Percentiles rank a stretch among this genome's conserved stretches.
Conservation (phyloP, 2,113 vertebrate genomes). For the Xerus inauris region DNA sequence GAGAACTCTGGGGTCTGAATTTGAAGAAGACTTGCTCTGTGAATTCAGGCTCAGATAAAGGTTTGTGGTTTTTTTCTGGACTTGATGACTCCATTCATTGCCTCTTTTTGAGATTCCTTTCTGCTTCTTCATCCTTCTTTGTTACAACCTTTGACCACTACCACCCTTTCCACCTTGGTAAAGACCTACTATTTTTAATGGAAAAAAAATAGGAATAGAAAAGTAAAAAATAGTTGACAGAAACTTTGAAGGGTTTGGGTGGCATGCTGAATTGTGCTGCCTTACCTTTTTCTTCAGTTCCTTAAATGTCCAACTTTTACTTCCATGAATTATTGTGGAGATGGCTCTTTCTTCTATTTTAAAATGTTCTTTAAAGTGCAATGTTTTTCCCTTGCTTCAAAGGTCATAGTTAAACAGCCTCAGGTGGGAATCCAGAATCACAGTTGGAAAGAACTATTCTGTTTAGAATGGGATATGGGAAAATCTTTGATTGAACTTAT, state of each 20-base stretch:
- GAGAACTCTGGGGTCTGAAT: not conserved
- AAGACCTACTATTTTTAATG: not conserved
- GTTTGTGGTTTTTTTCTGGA: not conserved
- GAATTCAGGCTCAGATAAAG: not conserved
- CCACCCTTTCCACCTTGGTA: too few species aligned
- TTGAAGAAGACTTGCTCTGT: not conserved
- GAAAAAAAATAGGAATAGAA: not conserved
- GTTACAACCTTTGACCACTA: not conserved
- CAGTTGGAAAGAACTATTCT: not conserved
- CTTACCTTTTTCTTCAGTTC: not conserved
- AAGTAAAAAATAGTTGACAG: not conserved
- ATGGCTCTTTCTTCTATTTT: not conserved
- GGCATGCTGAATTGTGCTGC: not conserved
- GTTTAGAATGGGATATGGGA: not conserved
- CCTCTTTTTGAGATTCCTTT: not conserved
- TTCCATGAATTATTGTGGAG: not conserved
- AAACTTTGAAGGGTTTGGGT: not conserved
- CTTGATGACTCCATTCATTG: not conserved
- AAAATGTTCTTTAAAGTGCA: not conserved
- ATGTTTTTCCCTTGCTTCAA: not conserved
- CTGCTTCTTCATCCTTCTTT: not conserved
- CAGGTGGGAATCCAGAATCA: not conserved
- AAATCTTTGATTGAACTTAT: not conserved
- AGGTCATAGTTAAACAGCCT: slow-evolving; percentile 8
- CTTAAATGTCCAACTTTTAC: not conserved